Percentiles rank a stretch among this genome's conserved stretches.
Conservation (phyloP, 2,888 invertebrate genomes). For the Drosophila colorata region DNA sequence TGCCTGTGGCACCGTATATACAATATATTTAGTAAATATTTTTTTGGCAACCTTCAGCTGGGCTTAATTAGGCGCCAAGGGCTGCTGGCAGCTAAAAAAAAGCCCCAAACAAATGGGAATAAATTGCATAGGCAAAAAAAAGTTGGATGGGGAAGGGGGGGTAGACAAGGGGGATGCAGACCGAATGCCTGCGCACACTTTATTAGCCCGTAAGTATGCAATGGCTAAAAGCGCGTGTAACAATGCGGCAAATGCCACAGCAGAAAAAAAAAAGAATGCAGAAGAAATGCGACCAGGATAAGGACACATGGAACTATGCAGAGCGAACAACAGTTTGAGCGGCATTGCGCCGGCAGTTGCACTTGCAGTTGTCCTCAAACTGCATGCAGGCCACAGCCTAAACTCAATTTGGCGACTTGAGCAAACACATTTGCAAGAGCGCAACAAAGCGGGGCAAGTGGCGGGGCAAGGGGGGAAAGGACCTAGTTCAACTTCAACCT, state of each 20-base stretch:
- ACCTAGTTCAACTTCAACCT: constrained; percentile 46
- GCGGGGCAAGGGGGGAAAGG: background rate
- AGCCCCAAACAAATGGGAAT: constrained; percentile 12
- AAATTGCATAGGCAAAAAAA: constrained; percentile 15
- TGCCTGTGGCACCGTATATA: too few species aligned
- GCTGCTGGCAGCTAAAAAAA: too few species aligned
- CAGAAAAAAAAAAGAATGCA: constrained; percentile 3
- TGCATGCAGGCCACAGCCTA: constrained; percentile 13
- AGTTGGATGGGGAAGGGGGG: background rate
- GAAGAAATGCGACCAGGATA: constrained; percentile 11
- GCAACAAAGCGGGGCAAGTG: constrained; percentile 1
- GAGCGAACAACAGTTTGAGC: constrained; percentile 45
- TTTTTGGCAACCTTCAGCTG: constrained; percentile 20
- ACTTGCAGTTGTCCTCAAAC: constrained; percentile 16
- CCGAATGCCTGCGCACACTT: constrained; percentile 40
- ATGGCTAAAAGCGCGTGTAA: constrained; percentile 42
- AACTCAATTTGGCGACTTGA: constrained; percentile 65
- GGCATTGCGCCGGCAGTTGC: constrained; percentile 20
- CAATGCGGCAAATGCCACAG: constrained; percentile 40
- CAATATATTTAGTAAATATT: background rate
- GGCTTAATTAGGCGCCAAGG: constrained; percentile 64
- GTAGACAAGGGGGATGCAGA: constrained; percentile 4
- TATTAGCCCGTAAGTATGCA: constrained; percentile 74
- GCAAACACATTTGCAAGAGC: constrained; percentile 57
- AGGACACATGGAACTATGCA: constrained; percentile 18